A percentile compares a stretch with the other conserved stretches of the same genome.
Conservation (phyloP, 2,113 vertebrate species). For the Myotis lucifugus region DNA sequence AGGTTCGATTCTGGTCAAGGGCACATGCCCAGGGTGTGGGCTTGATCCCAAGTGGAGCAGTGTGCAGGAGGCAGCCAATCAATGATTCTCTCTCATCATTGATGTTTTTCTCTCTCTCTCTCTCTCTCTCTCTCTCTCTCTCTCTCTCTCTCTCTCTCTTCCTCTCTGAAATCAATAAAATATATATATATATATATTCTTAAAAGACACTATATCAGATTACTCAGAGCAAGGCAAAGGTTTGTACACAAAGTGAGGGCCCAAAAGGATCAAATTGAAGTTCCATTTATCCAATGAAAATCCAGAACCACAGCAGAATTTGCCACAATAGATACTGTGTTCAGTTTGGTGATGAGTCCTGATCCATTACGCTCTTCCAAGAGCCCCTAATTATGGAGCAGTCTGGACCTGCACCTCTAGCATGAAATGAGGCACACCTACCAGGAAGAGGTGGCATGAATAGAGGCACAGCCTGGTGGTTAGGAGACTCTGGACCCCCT, state of each 20-base stretch:
- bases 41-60: too few relatives aligned
- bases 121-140: too few relatives aligned
- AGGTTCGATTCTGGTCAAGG: too few relatives aligned
- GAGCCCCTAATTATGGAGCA: too few relatives aligned
- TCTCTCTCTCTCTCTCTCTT: too few relatives aligned
- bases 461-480: background rate
- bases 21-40: too few relatives aligned
- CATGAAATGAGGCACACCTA: background rate
- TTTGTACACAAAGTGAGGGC: background rate
- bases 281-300: background rate
- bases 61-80: too few relatives aligned
- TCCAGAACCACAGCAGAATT: background rate
- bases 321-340: background rate
- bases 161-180: too few relatives aligned
- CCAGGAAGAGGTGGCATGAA: background rate
- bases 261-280: background rate
- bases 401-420: background rate
- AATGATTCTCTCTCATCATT: too few relatives aligned
- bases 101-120: too few relatives aligned
- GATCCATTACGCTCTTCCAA: background rate
- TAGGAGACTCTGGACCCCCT: background rate
- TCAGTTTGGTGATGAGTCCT: background rate
- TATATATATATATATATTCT: too few relatives aligned
- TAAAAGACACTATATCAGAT: background rate
- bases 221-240: background rate